Base-by-base conservation (phyloP, 23 tunicate species). In the Halocynthia roretzi region DNA sequence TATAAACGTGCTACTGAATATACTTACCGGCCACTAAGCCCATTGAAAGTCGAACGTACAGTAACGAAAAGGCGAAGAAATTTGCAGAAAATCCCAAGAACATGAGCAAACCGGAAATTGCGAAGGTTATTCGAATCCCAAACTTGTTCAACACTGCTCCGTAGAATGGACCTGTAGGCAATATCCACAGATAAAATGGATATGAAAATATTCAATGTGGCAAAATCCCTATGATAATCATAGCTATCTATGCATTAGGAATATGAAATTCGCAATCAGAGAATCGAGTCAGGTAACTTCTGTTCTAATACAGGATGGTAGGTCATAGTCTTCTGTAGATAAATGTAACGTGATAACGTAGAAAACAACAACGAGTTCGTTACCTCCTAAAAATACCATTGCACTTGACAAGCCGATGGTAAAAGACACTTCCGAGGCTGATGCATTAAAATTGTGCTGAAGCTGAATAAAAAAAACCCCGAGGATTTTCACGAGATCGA, bases 391-490 rank as follows among this genome's bases (percentile, higher is more conserved):
- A 18, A 74, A 74, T 54, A 74, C 65, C 20, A 74, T 48, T 7
- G 78, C 56, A 54, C 78, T 74, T 14, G 78, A 54, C 56, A 74
- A 10, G 31, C 64, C 56, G 50, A 74, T 56, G 14, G 78, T 74
- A 4, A 74, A 74, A 20, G 78, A 74, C 21, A 64, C 78, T 18
- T 74, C 48, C 8, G 78, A 62, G 11, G 78, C 78, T 7, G 66
- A 54, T 0, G 78, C 78, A 10, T 64, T 64, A 44, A 74, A 74
- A 50, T 74, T 64, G 23, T 50, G 55, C 56, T 74, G 78, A 21
- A 74, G 62, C 20, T 74, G 78, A 21, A 74, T 74, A 50, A 74
- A 74, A 6, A 74, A 74, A 8, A 74, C 78, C 8, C 78, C 78
- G 8, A 53, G 55, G 9, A 64, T 54, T 54, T 74, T 74, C 49